Conservation (phyloP, 2,888 invertebrate species). For the Mactromeris polynyma region DNA sequence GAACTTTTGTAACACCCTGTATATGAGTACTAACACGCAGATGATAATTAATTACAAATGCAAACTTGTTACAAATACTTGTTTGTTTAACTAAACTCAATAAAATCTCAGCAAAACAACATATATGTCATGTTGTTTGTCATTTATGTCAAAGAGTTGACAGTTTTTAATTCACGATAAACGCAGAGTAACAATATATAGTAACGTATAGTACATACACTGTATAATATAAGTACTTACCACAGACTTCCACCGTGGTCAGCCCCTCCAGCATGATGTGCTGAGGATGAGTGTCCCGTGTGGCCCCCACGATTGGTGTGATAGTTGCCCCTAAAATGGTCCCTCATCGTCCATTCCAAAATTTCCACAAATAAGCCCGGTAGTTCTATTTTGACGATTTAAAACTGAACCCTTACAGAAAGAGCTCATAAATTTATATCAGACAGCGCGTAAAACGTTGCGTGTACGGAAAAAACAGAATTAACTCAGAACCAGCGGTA, state of each 20-base stretch:
- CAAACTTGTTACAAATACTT: too few relatives aligned
- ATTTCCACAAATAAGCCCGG: slow-evolving; percentile 13
- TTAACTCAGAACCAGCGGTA: not conserved
- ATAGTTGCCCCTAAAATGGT: slow-evolving; percentile 55
- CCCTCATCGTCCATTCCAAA: slow-evolving; percentile 42
- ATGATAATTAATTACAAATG: too few relatives aligned
- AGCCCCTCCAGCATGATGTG: slow-evolving; percentile 51
- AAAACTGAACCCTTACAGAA: not conserved
- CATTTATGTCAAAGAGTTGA: too few relatives aligned
- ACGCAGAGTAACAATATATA: too few relatives aligned
- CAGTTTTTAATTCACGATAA: too few relatives aligned
- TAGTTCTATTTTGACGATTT: slow-evolving; percentile 14
- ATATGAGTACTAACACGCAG: too few relatives aligned
- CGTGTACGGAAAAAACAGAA: not conserved
- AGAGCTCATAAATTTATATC: not conserved
- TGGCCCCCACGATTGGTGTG: slow-evolving; percentile 65
- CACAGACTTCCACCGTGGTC: slow-evolving; percentile 64
- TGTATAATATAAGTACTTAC: slow-evolving; percentile 43
- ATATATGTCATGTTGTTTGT: too few relatives aligned
- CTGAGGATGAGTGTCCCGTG: slow-evolving; percentile 61
- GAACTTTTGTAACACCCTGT: too few relatives aligned
- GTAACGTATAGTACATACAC: too few relatives aligned
- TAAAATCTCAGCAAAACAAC: too few relatives aligned
- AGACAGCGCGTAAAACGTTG: not conserved
- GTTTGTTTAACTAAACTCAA: too few relatives aligned